Evolutionary conservation across 2,888 invertebrate species (phyloP), one percentile per base, ranked within the genome.

Genomic region (Trachelus stipa): DNA sequence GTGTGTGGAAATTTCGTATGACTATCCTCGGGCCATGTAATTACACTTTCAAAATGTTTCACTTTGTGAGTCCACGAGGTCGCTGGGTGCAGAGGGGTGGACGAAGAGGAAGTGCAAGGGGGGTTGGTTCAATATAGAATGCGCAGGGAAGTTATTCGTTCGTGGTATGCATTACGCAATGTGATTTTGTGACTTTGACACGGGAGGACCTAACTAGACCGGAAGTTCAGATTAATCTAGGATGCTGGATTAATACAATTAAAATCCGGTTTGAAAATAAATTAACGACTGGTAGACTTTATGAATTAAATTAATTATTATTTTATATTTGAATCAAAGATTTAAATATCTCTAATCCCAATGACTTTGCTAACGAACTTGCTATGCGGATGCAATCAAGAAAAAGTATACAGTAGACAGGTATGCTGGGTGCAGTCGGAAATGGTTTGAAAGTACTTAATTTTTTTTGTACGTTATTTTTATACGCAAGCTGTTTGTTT

Each of bases 241-340:
- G 76, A 83, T 76, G 77, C 80, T 79, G 75, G 73, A 74, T 77
- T 82, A 84, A 84, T 85, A 84, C 23, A 23, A 15, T 40, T 15
- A 40, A 56, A 6, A 56, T 56, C 9, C 56, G 0, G 9, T 9
- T 56, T 9, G 56, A 0, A 23, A 6, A 9, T 9, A 23, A 56
- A 23, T 23, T 2, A 56, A 56, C 23, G 23, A 23, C 23, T 6
- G 6, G 15, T 23, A 23, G 40, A 23, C 56, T 6, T 23, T 56
- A 23, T 23, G 23, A 23, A 23, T 56, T 56, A 23, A 23, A 56
- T 1, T 56, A 56, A 56, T 56, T 9, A 23, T 9, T 56, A 56
- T 56, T 23, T 56, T 23, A 56, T 9, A 56, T 1, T 9, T 6
- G 4, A 15, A 15, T 1, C 15, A 6, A 15, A 56, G 1, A 56